Percentiles rank a stretch among this genome's conserved stretches.
These are phyloP conservation scores for Slavum lentiscoides DNA, from an alignment of 2,888 invertebrate species.

Conservation along the genomic window DNA sequence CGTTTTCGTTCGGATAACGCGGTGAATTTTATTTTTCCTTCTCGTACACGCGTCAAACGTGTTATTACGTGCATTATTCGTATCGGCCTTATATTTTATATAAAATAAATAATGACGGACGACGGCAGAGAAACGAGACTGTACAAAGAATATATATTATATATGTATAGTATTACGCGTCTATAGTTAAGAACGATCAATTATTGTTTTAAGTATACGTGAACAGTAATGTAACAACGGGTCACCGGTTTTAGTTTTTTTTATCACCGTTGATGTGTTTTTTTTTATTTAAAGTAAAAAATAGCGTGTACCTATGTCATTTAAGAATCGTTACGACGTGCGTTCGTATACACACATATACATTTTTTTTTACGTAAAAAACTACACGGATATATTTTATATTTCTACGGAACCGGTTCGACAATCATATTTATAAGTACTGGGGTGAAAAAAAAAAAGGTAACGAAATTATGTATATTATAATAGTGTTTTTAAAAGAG, in stretches of 20 bases:
- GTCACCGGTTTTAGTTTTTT: too few relatives aligned
- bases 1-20: constrained; percentile 23
- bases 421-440: constrained; percentile 13
- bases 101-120: not conserved
- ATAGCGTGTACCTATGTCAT: too few relatives aligned
- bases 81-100: not conserved
- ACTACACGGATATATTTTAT: not conserved
- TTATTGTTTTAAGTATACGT: too few relatives aligned
- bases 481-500: not conserved
- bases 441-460: constrained; percentile 16
- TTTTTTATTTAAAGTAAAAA: too few relatives aligned
- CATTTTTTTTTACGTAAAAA: too few relatives aligned
- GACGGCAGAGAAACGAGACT: not conserved
- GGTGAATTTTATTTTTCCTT: not conserved
- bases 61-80: not conserved
- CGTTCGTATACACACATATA: too few relatives aligned
- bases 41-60: not conserved
- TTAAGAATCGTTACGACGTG: too few relatives aligned
- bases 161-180: not conserved
- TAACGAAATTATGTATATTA: constrained; percentile 7
- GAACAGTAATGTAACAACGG: too few relatives aligned
- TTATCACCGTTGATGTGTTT: too few relatives aligned
- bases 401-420: constrained; percentile 23
- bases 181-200: not conserved
- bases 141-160: not conserved